A percentile compares a stretch with the other conserved stretches of the same genome.
Evolutionary conservation across 2,888 invertebrate genomes (phyloP).

Genomic region (Philonicus albiceps): DNA sequence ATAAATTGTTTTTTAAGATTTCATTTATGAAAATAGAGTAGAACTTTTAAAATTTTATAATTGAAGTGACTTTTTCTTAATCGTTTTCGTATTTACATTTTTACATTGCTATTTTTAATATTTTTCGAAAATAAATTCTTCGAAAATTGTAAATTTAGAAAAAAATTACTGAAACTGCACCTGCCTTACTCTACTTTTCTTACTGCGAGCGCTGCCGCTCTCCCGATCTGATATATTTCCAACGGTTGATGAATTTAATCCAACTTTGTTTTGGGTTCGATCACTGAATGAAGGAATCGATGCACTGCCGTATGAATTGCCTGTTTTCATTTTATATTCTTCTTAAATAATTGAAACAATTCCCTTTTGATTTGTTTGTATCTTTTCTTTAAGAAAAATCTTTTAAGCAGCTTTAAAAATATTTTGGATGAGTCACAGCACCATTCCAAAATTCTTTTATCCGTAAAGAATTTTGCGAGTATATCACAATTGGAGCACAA

Average conservation of each 20-base stretch:
- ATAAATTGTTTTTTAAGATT: too few relatives aligned
- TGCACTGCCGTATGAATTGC: conserved; percentile 52
- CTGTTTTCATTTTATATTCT: conserved; percentile 60
- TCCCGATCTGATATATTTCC: conserved; percentile 58
- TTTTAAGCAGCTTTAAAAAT: not conserved
- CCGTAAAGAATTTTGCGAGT: not conserved
- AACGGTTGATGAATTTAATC: conserved; percentile 37
- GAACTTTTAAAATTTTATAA: not conserved
- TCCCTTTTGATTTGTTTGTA: not conserved
- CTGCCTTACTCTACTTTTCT: conserved; percentile 55
- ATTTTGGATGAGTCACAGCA: not conserved
- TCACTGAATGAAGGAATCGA: conserved; percentile 22
- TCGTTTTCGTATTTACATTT: not conserved
- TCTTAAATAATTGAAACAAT: not conserved
- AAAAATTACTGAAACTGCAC: conserved; percentile 31
- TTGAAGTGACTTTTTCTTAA: not conserved
- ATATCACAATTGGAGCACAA: not conserved
- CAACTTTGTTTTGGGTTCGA: conserved; percentile 19
- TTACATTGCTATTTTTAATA: not conserved
- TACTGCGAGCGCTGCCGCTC: conserved; percentile 57
- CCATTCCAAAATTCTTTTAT: not conserved
- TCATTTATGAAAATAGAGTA: too few relatives aligned
- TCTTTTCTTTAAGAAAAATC: not conserved
- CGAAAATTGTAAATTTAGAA: not conserved
- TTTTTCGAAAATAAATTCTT: not conserved